Percentiles rank a stretch among this genome's conserved stretches.
Evolutionary conservation across 2,797 vertebrate species (phyloP).

Genomic region (Coranthus polyacanthus): DNA sequence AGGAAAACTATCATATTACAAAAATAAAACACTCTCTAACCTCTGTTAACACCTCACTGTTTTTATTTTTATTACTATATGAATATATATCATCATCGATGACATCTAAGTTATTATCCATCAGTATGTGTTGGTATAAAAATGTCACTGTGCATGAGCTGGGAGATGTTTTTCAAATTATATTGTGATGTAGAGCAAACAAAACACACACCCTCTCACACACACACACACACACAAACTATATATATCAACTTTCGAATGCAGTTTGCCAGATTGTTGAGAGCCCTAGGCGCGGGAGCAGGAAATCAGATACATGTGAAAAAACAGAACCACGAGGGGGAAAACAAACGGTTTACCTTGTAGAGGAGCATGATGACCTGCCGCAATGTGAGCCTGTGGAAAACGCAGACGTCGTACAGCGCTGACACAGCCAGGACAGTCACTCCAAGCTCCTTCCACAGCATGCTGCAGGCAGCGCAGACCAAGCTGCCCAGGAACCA

Average conservation of each 20-base stretch:
- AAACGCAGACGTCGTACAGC: slow-evolving; percentile 93
- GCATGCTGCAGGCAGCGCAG: slow-evolving; percentile 95
- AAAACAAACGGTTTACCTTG: slow-evolving; percentile 87
- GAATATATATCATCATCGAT: slow-evolving; percentile 6
- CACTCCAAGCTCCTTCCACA: slow-evolving; percentile 99
- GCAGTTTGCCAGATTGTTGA: slow-evolving; percentile 24
- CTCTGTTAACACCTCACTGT: neutral
- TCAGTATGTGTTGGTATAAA: slow-evolving; percentile 28
- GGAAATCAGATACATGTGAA: slow-evolving; percentile 48
- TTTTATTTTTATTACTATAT: neutral
- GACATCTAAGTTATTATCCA: neutral
- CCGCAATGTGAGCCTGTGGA: slow-evolving; percentile 91
- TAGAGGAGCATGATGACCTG: slow-evolving; percentile 88
- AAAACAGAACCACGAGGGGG: neutral
- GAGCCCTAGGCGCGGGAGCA: slow-evolving; percentile 13
- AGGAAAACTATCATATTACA: slow-evolving; percentile 4
- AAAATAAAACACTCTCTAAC: neutral
- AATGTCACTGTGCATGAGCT: slow-evolving; percentile 59
- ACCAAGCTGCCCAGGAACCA: slow-evolving; percentile 92
- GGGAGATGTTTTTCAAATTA: slow-evolving; percentile 64
- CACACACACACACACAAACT: slow-evolving; percentile 14
- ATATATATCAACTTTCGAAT: slow-evolving; percentile 35
- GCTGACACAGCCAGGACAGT: slow-evolving; percentile 94
- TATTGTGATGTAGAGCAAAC: slow-evolving; percentile 63
- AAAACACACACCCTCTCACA: slow-evolving; percentile 25